Evolutionary conservation across 2,113 vertebrate genomes (phyloP).

Genomic region (Anseranas semipalmata): DNA sequence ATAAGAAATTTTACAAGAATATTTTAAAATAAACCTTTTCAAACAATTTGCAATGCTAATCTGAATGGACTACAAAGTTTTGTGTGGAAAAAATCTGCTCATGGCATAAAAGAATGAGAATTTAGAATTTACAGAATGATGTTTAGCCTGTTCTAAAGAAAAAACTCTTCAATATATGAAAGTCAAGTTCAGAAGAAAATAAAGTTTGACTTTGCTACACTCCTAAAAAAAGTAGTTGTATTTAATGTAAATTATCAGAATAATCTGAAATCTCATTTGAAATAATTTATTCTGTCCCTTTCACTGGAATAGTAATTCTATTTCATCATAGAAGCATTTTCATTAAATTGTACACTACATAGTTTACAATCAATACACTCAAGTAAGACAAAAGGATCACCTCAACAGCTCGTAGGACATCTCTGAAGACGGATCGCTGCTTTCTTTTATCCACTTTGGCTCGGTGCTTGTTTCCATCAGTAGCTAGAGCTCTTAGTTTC

Average conservation of each 20-base stretch:
- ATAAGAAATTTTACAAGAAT: neutral
- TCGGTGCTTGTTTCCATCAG: conserved; percentile 95
- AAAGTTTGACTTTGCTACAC: neutral
- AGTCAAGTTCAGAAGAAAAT: neutral
- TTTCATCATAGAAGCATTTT: neutral
- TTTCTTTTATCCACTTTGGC: conserved; percentile 96
- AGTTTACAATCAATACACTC: neutral
- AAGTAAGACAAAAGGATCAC: conserved; percentile 68
- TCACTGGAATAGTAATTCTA: neutral
- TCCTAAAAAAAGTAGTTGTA: neutral
- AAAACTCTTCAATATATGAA: neutral
- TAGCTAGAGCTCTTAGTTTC: conserved; percentile 89
- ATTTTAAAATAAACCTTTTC: neutral
- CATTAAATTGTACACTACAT: neutral
- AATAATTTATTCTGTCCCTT: neutral
- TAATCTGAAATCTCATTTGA: neutral
- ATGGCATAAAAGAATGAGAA: neutral
- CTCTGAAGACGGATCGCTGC: conserved; percentile 95
- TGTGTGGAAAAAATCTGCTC: neutral
- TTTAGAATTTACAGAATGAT: neutral
- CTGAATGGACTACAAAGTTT: neutral
- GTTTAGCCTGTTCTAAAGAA: neutral
- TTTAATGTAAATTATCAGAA: neutral
- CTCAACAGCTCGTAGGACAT: conserved; percentile 92
- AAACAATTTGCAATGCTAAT: neutral